Conservation (phyloP, 2,113 vertebrate genomes). For the Caloenas nicobarica region DNA sequence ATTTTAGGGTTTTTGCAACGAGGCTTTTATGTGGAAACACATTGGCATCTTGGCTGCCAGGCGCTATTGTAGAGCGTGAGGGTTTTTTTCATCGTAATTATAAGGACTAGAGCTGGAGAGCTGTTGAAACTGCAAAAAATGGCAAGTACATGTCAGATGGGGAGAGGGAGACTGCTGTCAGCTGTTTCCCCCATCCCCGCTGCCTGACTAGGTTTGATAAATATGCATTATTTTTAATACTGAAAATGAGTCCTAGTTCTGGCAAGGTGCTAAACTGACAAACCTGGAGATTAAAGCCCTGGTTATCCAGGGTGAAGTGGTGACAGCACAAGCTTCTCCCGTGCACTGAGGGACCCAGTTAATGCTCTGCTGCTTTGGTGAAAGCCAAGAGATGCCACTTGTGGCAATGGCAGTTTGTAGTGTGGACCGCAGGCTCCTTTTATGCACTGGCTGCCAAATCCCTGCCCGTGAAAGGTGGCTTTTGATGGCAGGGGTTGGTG, state of each 20-base stretch:
- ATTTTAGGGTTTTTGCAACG: neutral
- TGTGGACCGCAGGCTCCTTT: neutral
- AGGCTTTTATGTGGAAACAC: slow-evolving; percentile 33
- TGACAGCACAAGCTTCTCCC: neutral
- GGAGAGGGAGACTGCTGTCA: slow-evolving; percentile 45
- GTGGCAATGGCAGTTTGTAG: neutral
- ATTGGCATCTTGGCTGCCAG: slow-evolving; percentile 15
- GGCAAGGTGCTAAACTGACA: slow-evolving; percentile 31
- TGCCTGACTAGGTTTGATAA: slow-evolving; percentile 41
- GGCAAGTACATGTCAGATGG: slow-evolving; percentile 23
- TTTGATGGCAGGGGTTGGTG: neutral
- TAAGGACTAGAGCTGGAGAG: slow-evolving; percentile 31
- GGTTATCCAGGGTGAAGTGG: accelerated
- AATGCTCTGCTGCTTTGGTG: neutral
- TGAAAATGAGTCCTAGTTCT: slow-evolving; percentile 17
- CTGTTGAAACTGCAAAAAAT: slow-evolving; percentile 29
- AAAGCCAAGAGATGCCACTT: neutral
- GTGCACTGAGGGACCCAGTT: neutral
- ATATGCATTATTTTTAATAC: slow-evolving; percentile 32
- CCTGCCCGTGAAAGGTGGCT: neutral
- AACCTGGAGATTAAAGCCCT: slow-evolving; percentile 25
- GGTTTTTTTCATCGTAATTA: slow-evolving; percentile 15
- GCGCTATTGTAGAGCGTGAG: neutral
- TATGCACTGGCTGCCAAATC: neutral
- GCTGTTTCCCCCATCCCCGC: neutral